Evolutionary conservation across 2,113 vertebrate genomes (phyloP).

Genomic region (Anhinga rufa): DNA sequence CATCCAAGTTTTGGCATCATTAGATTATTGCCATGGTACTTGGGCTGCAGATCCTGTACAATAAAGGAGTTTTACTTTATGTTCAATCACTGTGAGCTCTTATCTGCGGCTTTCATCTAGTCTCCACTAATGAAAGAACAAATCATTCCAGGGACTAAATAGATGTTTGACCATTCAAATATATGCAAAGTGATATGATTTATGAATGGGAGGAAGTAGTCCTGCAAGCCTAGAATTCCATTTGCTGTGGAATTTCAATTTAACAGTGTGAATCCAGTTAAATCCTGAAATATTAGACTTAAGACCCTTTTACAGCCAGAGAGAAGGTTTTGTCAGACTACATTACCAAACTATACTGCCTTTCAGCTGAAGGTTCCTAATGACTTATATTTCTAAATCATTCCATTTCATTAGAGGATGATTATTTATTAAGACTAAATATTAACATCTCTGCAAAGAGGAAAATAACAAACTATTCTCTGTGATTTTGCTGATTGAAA

Average conservation of each 20-base stretch:
- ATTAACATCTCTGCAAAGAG: background rate
- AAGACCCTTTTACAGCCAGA: background rate
- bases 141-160: slow-evolving; percentile 41
- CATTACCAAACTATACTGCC: background rate
- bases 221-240: slow-evolving; percentile 33
- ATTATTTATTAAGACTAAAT: background rate
- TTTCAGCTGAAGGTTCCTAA: background rate
- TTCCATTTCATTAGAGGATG: background rate
- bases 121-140: slow-evolving; percentile 62
- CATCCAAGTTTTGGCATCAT: slow-evolving; percentile 65
- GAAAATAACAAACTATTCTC: background rate
- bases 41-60: background rate
- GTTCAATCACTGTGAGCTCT: slow-evolving; percentile 16
- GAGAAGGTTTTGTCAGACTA: background rate
- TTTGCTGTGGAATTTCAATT: slow-evolving; percentile 43
- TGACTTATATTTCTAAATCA: background rate
- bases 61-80: slow-evolving; percentile 49
- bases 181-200: slow-evolving; percentile 56
- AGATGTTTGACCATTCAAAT: slow-evolving; percentile 40
- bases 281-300: background rate
- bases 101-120: slow-evolving; percentile 65
- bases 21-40: slow-evolving; percentile 64
- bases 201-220: slow-evolving; percentile 22
- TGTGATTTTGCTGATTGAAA: background rate
- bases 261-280: background rate